These are phyloP conservation scores for Eristalinus aeneus DNA, from an alignment of 2,888 invertebrate species.

Conservation along the genomic window DNA sequence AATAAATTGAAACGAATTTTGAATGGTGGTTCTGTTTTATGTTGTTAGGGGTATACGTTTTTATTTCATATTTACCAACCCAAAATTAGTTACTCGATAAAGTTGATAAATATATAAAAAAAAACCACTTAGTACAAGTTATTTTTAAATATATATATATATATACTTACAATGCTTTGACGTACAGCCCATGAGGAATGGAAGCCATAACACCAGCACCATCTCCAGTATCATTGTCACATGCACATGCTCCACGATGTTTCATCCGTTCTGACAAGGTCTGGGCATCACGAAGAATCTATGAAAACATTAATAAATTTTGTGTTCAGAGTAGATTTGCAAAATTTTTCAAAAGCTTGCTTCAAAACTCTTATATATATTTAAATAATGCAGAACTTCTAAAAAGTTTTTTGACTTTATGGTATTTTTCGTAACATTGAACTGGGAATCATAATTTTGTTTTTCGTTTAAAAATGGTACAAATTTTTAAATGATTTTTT, in stretches of 20 bases:
- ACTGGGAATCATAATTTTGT: too few relatives aligned
- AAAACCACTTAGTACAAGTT: not conserved
- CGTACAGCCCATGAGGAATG: conserved; percentile 97
- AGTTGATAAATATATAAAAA: not conserved
- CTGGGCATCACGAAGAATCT: conserved; percentile 98
- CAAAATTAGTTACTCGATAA: not conserved
- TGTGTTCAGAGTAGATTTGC: not conserved
- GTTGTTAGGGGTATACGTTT: not conserved
- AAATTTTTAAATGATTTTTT: too few relatives aligned
- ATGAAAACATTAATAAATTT: conserved; percentile 30
- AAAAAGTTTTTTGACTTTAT: too few relatives aligned
- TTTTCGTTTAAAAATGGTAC: too few relatives aligned
- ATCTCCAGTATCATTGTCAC: conserved; percentile 99
- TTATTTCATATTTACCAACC: not conserved
- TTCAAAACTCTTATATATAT: too few relatives aligned
- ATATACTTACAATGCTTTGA: conserved; percentile 90
- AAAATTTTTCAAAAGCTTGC: not conserved
- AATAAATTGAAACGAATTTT: conserved; percentile 29
- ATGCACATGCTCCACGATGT: conserved; percentile 99
- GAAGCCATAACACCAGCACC: conserved; percentile 98
- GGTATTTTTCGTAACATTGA: too few relatives aligned
- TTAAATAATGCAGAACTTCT: too few relatives aligned
- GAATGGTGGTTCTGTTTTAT: conserved; percentile 13
- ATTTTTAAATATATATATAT: not conserved
- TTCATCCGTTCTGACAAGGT: conserved; percentile 98